phyloP scores from a whole-genome alignment of 2,797 vertebrate species.

The Okamejei kenojei region DNA sequence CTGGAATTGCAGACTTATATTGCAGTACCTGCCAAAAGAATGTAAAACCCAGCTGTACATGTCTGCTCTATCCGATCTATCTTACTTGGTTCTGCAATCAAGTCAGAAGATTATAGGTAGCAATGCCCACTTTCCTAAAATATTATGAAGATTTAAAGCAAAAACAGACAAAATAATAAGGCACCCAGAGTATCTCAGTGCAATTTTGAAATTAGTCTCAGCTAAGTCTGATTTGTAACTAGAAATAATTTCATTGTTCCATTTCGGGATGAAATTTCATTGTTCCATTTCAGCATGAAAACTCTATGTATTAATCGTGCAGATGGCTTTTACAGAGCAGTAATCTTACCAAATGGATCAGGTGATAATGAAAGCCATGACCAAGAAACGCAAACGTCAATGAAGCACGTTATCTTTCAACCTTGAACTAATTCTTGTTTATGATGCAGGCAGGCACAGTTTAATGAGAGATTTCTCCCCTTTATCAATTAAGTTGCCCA shows the following conservation, averaged over 20 bases:
- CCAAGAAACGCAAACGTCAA: not conserved
- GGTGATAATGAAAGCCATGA: not conserved
- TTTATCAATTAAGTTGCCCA: not conserved
- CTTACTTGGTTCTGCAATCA: not conserved
- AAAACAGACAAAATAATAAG: not conserved
- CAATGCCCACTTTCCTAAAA: not conserved
- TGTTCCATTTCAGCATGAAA: too few species aligned
- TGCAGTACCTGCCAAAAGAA: not conserved
- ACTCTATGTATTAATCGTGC: not conserved
- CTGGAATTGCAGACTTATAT: too few species aligned
- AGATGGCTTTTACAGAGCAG: not conserved
- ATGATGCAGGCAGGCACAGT: not conserved
- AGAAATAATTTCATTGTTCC: too few species aligned
- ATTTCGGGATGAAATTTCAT: too few species aligned
- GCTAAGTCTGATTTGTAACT: not conserved
- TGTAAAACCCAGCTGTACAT: not conserved
- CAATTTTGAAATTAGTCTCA: not conserved
- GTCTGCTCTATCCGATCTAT: not conserved
- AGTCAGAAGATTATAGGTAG: not conserved
- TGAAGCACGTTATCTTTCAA: not conserved
- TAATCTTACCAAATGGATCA: not conserved
- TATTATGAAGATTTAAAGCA: not conserved
- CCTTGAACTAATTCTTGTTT: slow-evolving; percentile 1
- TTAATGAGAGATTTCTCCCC: not conserved
- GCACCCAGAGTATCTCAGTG: not conserved